Evolutionary conservation across 2,113 vertebrate species (phyloP), one percentile per base, ranked within the genome.

Genomic region (Anoura caudifer): DNA sequence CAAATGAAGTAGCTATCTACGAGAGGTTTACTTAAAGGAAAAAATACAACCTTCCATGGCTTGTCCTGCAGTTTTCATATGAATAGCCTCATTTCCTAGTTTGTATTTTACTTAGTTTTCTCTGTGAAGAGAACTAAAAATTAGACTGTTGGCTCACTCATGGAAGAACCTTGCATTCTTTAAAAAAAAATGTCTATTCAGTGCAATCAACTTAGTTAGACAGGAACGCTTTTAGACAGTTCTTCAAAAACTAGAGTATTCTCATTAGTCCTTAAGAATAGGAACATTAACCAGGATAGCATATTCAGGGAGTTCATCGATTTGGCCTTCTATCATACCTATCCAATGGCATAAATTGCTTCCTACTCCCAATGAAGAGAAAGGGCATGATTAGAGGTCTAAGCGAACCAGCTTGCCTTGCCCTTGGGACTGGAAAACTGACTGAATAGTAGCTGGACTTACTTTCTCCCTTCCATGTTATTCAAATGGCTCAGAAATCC

Each of bases 161-260:
- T 2, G 33, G 47, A 97, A 96, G 43, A 93, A 93, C 17, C 38
- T 61, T 73, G 67, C 56, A 72, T 75, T 75, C 43, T 80, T 77
- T 43, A 31, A 84, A 43, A 73, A 72, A 70, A 31, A 91, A 38
- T 90, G 87, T 88, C 75, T 70, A 70, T 95, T 90, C 82, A 79
- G 38, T 90, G 59, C 80, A 67, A 14, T 80, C 81, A 85, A 94
- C 73, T 94, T 97, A 95, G 92, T 94, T 92, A 96, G 94, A 41
- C 88, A 97, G 73, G 88, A 80, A 96, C 52, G 89, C 61, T 91
- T 91, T 95, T 90, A 69, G 82, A 96, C 89, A 84, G 93, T 80
- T 87, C 72, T 97, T 95, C 82, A 91, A 52, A 94, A 87, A 59
- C 59, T 80, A 91, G 38, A 94, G 59, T 45, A 22, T 91, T 97